Evolutionary conservation across 2,113 vertebrate species (phyloP).

Genomic region (Cynopterus brachyotis): DNA sequence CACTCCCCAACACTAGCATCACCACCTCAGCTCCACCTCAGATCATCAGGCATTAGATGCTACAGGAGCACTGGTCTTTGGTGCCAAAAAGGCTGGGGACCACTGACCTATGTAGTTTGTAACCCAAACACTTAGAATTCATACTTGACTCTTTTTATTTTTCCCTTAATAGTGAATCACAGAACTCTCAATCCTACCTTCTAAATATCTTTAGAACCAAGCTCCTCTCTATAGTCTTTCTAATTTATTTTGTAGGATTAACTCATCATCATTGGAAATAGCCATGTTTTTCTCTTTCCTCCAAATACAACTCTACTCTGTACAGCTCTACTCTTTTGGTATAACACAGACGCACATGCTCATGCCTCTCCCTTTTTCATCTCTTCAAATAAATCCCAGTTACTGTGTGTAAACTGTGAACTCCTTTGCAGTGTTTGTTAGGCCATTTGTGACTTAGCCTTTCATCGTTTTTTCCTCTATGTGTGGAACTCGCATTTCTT

Average conservation of each 20-base stretch:
- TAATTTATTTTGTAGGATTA: background rate
- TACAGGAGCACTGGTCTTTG: too few species aligned
- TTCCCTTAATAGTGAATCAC: background rate
- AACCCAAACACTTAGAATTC: background rate
- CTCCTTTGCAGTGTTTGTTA: background rate
- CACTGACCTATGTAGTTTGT: background rate
- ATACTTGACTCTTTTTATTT: background rate
- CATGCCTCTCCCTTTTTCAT: background rate
- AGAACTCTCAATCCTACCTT: background rate
- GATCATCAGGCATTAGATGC: too few species aligned
- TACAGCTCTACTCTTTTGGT: accelerated
- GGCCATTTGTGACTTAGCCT: background rate
- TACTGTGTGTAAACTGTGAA: background rate
- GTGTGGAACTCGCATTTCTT: too few species aligned
- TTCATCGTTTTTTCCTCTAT: background rate
- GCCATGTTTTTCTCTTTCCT: background rate
- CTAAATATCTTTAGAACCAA: background rate
- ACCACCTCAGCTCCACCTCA: too few species aligned
- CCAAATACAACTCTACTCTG: accelerated
- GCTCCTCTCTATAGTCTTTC: background rate
- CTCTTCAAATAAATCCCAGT: background rate
- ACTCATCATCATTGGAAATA: background rate
- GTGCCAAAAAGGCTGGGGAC: too few species aligned
- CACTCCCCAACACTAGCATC: too few species aligned
- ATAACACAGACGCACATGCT: accelerated